Evolutionary conservation across 2,113 vertebrate species (phyloP).

Genomic region (Pluvianellus socialis): DNA sequence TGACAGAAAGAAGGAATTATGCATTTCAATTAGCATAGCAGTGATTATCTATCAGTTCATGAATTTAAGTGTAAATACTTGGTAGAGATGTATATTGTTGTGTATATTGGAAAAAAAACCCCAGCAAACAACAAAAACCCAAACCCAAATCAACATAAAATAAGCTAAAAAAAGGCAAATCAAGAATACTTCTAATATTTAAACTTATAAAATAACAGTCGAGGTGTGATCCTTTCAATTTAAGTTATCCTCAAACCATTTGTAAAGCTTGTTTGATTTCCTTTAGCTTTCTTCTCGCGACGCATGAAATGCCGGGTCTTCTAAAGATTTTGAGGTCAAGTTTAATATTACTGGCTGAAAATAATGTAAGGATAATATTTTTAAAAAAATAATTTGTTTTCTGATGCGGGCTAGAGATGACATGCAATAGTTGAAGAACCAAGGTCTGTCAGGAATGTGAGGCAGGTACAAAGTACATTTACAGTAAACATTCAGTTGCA

Average conservation of each 20-base stretch:
- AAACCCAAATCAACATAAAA: neutral
- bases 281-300: neutral
- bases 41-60: neutral
- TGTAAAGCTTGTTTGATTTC: neutral
- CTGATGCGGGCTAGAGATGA: neutral
- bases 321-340: neutral
- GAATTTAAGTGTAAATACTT: neutral
- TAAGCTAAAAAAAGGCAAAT: neutral
- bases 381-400: neutral
- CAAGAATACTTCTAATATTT: neutral
- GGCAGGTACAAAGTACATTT: neutral
- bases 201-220: neutral
- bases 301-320: accelerated
- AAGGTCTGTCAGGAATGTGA: neutral
- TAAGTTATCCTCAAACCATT: neutral
- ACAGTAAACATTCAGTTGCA: neutral
- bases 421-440: neutral
- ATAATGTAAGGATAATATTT: neutral
- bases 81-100: neutral
- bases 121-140: neutral
- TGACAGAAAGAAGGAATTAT: neutral
- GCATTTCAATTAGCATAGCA: neutral
- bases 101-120: neutral
- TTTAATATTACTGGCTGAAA: neutral
- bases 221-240: neutral